Conservation (phyloP, 2,888 invertebrate genomes). For the Ophion obscuratus region DNA sequence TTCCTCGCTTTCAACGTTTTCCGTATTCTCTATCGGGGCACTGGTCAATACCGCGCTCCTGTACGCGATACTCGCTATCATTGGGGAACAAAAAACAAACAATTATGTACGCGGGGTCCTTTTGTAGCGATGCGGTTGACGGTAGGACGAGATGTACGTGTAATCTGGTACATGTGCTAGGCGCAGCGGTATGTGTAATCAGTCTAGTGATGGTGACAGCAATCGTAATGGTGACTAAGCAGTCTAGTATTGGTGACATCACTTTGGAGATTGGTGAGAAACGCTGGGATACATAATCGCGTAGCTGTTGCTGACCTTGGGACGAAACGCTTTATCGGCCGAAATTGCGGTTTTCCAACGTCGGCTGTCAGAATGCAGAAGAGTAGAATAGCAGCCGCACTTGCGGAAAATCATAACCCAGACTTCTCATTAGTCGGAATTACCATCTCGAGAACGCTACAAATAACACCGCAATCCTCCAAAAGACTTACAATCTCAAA, state of each 20-base stretch:
- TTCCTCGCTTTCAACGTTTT: conserved; percentile 12
- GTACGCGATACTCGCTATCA: not conserved
- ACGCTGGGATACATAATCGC: not conserved
- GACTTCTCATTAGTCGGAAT: too few relatives aligned
- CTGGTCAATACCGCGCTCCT: not conserved
- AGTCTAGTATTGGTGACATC: too few relatives aligned
- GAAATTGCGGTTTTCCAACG: not conserved
- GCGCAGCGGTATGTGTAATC: not conserved
- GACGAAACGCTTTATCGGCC: not conserved
- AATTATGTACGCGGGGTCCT: not conserved
- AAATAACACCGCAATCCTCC: too few relatives aligned
- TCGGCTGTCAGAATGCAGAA: not conserved
- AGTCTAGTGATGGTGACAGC: not conserved
- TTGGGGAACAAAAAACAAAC: not conserved
- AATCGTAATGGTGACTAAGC: not conserved
- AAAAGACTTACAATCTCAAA: too few relatives aligned
- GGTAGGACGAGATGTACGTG: not conserved
- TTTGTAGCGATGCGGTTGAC: not conserved
- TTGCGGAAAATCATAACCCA: not conserved
- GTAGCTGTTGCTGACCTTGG: not conserved
- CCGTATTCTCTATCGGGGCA: not conserved
- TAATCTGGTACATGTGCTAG: not conserved
- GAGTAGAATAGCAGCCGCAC: not conserved
- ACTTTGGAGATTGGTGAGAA: not conserved
- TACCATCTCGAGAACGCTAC: too few relatives aligned